Evolutionary conservation across 1,140 invertebrate species (phyloP).

Genomic region (Apis florea): DNA sequence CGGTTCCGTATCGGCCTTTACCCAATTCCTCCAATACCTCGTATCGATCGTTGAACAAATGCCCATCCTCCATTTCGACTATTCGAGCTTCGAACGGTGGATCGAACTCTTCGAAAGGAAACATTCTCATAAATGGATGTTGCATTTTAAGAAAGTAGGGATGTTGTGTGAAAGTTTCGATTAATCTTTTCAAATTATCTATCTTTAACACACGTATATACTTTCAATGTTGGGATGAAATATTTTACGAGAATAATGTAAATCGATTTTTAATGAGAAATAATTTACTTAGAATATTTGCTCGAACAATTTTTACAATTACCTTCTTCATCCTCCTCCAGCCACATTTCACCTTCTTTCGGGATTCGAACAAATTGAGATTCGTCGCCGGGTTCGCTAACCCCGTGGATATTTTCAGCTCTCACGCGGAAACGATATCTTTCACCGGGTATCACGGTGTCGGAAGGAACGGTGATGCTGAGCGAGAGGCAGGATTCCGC

Average conservation of each 20-base stretch:
- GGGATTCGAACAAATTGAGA: constrained; percentile 80
- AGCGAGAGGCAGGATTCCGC: constrained; percentile 84
- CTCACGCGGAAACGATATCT: constrained; percentile 88
- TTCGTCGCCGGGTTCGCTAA: constrained; percentile 85
- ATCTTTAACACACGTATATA: too few species aligned
- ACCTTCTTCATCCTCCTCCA: constrained; percentile 65
- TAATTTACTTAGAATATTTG: too few species aligned
- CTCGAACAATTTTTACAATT: neutral
- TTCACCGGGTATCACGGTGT: constrained; percentile 80
- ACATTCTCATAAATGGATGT: neutral
- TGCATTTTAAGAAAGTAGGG: too few species aligned
- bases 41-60: constrained; percentile 83
- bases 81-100: constrained; percentile 68
- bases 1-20: constrained; percentile 89
- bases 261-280: too few species aligned
- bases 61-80: constrained; percentile 80
- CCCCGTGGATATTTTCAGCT: constrained; percentile 89
- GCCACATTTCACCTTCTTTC: constrained; percentile 65
- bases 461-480: constrained; percentile 81
- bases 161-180: too few species aligned
- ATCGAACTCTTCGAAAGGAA: constrained; percentile 33
- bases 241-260: too few species aligned
- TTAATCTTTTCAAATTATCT: too few species aligned
- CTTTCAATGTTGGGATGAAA: too few species aligned
- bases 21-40: constrained; percentile 88